phyloP scores from a whole-genome alignment of 2,113 vertebrate species.

The Ochotona princeps region DNA sequence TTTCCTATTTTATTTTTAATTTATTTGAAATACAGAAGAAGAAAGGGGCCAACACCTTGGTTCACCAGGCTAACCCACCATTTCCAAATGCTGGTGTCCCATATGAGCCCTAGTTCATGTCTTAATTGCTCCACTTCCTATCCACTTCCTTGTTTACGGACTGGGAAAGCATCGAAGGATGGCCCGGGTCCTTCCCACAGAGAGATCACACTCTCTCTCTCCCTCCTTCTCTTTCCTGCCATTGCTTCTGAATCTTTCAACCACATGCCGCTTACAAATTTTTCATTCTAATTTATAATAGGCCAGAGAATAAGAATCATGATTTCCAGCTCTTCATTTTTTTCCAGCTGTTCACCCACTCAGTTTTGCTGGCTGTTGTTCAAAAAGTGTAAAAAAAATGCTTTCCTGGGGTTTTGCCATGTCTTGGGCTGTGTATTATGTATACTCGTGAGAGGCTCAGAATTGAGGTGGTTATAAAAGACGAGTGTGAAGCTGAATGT shows the following conservation, averaged over 20 bases:
- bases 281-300: neutral
- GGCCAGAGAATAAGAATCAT: neutral
- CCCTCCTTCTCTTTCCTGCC: neutral
- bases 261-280: neutral
- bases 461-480: neutral
- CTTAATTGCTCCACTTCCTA: too few relatives aligned
- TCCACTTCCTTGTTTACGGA: too few relatives aligned
- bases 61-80: too few relatives aligned
- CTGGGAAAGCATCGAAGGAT: too few relatives aligned
- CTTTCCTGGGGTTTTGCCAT: neutral
- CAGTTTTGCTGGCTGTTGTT: neutral
- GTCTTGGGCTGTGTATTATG: neutral
- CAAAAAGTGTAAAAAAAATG: neutral
- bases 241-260: neutral
- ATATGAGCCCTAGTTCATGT: too few relatives aligned
- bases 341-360: neutral
- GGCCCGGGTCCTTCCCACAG: too few relatives aligned
- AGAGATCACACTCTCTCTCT: too few relatives aligned
- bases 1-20: too few relatives aligned
- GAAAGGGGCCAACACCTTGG: too few relatives aligned
- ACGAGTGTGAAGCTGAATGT: neutral
- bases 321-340: neutral
- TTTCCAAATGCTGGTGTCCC: too few relatives aligned
- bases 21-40: too few relatives aligned
- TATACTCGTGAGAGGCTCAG: neutral